These are phyloP conservation scores for Rutilus rutilus DNA, from an alignment of 2,113 vertebrate genomes.

Conservation along the genomic window DNA sequence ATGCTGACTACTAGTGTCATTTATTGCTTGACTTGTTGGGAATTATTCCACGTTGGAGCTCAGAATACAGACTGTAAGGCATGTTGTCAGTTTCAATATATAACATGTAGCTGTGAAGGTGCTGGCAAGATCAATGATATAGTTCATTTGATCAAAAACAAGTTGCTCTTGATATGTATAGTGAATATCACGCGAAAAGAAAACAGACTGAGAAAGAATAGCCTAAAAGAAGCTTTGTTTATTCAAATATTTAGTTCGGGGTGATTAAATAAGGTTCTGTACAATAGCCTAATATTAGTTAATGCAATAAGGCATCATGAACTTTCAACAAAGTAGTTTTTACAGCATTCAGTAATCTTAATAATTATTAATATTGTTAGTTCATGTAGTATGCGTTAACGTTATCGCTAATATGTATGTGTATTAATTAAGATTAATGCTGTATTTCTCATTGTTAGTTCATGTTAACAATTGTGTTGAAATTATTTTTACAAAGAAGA, in stretches of 20 bases:
- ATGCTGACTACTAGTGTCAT: not conserved
- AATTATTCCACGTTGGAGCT: not conserved
- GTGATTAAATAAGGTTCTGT: not conserved
- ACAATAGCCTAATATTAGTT: not conserved
- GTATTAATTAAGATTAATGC: not conserved
- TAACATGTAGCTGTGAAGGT: not conserved
- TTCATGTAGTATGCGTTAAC: not conserved
- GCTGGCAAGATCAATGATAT: conserved; percentile 8
- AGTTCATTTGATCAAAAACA: not conserved
- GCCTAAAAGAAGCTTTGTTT: not conserved
- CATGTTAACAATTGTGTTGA: not conserved
- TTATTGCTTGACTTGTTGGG: not conserved
- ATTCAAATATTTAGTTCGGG: not conserved
- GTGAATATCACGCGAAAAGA: not conserved
- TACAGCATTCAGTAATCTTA: not conserved
- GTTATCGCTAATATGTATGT: not conserved
- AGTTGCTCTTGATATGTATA: not conserved
- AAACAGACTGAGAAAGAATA: not conserved
- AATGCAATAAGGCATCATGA: not conserved
- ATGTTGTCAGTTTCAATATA: not conserved
- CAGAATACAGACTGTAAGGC: not conserved
- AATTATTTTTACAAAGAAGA: not conserved
- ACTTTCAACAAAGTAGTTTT: not conserved
- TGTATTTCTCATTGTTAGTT: not conserved
- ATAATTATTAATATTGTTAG: not conserved